These are phyloP conservation scores for Macrosteles quadrilineatus DNA, from an alignment of 1,140 invertebrate species.

Conservation along the genomic window DNA sequence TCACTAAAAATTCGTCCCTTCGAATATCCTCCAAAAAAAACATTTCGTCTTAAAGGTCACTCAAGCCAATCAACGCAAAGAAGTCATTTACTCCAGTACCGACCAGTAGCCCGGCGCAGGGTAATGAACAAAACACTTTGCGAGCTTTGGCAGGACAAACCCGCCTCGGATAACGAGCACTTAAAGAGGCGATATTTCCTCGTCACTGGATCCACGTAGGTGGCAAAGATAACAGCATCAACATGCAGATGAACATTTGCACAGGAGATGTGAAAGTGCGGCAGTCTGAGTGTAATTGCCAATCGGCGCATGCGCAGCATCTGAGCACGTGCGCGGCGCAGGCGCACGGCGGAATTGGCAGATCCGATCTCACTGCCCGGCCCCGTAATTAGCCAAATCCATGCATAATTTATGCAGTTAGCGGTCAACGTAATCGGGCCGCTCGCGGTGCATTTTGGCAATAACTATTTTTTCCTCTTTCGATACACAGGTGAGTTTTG, in stretches of 20 bases:
- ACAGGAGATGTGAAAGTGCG: background rate
- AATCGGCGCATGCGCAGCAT: background rate
- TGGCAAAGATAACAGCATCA: background rate
- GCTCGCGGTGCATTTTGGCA: background rate
- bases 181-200: background rate
- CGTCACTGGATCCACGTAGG: background rate
- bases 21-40: too few species aligned
- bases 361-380: background rate
- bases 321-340: background rate
- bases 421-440: slow-evolving; percentile 6
- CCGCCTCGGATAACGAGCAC: background rate
- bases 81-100: too few species aligned
- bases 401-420: slow-evolving; percentile 16
- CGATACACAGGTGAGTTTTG: too few species aligned
- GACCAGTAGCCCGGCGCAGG: too few species aligned
- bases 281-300: background rate
- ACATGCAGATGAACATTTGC: background rate
- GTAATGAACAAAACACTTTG: too few species aligned
- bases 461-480: too few species aligned
- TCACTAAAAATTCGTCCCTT: too few species aligned
- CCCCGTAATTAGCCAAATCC: slow-evolving; percentile 7
- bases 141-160: too few species aligned
- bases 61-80: too few species aligned
- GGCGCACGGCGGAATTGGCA: background rate
- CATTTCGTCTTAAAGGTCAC: too few species aligned